Evolutionary conservation across 2,113 vertebrate genomes (phyloP).

Genomic region (Heteronetta atricapilla): DNA sequence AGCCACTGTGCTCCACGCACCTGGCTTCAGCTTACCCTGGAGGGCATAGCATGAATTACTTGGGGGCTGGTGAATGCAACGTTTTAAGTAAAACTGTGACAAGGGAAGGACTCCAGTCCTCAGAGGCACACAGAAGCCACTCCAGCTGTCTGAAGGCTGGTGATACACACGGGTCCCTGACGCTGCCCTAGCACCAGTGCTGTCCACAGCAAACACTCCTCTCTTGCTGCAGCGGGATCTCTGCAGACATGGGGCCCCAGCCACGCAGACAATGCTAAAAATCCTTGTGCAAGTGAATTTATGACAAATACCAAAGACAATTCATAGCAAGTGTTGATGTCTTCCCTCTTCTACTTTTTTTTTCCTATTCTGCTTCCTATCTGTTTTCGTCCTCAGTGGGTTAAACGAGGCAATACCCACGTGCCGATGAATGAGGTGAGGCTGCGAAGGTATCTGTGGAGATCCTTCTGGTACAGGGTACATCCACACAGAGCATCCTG

Average conservation of each 20-base stretch:
- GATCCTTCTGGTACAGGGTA: neutral
- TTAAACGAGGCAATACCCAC: neutral
- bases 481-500: neutral
- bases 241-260: neutral
- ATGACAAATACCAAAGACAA: neutral
- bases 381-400: neutral
- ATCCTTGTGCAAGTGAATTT: fast-evolving
- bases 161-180: neutral
- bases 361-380: neutral
- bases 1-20: fast-evolving
- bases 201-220: fast-evolving
- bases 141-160: neutral
- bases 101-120: neutral
- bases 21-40: neutral
- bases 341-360: neutral
- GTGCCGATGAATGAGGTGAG: neutral
- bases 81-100: neutral
- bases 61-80: fast-evolving
- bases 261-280: neutral
- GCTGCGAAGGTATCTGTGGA: neutral
- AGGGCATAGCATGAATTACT: neutral
- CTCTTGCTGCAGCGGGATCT: neutral
- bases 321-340: neutral
- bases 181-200: neutral
- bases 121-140: neutral